These are phyloP conservation scores for Elanoides forficatus DNA, from an alignment of 2,113 vertebrate genomes.

Conservation along the genomic window DNA sequence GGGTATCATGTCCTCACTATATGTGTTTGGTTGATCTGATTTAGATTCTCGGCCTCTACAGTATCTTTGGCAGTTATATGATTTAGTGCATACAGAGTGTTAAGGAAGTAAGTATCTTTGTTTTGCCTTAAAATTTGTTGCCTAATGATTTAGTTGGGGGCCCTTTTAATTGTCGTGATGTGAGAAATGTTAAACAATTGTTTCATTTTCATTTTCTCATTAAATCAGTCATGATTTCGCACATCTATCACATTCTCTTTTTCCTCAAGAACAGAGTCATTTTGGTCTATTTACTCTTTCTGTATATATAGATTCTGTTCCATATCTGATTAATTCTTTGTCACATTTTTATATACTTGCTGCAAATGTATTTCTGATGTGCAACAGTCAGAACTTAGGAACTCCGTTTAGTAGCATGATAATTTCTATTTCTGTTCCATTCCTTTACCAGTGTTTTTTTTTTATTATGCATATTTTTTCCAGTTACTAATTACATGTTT, in stretches of 20 bases:
- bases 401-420: neutral
- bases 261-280: neutral
- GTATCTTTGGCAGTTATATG: neutral
- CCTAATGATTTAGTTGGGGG: neutral
- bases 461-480: neutral
- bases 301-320: neutral
- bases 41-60: neutral
- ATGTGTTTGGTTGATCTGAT: neutral
- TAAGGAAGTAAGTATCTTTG: neutral
- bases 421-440: neutral
- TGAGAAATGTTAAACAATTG: neutral
- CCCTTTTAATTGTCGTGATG: neutral
- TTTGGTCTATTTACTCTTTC: neutral
- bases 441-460: neutral
- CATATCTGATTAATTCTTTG: neutral
- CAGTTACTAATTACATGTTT: neutral
- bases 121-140: neutral
- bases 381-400: neutral
- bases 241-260: neutral
- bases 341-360: neutral
- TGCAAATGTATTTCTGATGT: neutral
- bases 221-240: neutral
- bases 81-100: neutral
- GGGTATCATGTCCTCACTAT: neutral
- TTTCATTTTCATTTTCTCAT: neutral